Evolutionary conservation across 2,888 invertebrate species (phyloP).

Genomic region (Hymenopus coronatus): DNA sequence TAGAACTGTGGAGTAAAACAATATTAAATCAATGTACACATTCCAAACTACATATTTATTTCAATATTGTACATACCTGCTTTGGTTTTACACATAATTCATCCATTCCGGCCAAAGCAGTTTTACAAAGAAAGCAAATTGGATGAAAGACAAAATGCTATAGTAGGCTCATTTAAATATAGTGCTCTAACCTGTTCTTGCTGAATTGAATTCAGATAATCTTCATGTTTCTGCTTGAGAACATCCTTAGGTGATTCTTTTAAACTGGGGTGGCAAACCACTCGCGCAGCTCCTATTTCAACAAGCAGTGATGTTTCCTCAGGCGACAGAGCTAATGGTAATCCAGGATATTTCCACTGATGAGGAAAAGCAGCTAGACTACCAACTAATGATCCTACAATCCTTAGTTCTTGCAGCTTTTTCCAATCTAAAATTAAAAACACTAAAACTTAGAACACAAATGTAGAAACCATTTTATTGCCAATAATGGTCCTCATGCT

Average conservation of each 20-base stretch:
- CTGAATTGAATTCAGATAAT: constrained; percentile 50
- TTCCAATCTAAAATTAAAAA: constrained; percentile 64
- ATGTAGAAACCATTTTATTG: too few species aligned
- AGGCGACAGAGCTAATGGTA: constrained; percentile 71
- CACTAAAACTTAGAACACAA: too few species aligned
- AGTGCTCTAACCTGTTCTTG: constrained; percentile 49
- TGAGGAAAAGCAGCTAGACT: constrained; percentile 68
- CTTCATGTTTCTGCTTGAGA: constrained; percentile 48
- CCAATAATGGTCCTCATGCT: too few species aligned
- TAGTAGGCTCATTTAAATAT: constrained; percentile 13
- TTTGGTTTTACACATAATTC: too few species aligned
- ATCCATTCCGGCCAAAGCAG: too few species aligned
- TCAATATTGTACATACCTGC: too few species aligned
- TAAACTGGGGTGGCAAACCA: constrained; percentile 52
- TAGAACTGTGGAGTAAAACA: too few species aligned
- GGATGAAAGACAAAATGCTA: too few species aligned
- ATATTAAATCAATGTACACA: too few species aligned
- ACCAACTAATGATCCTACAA: constrained; percentile 78
- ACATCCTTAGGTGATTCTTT: constrained; percentile 47
- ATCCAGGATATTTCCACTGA: constrained; percentile 65
- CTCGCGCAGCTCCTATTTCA: constrained; percentile 63
- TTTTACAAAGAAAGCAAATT: too few species aligned
- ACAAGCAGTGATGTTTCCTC: constrained; percentile 76
- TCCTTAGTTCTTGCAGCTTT: constrained; percentile 64
- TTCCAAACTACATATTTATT: too few species aligned